phyloP scores from a whole-genome alignment of 53 echinoderm and acorn worm species.

The Echinometra lucunter region DNA sequence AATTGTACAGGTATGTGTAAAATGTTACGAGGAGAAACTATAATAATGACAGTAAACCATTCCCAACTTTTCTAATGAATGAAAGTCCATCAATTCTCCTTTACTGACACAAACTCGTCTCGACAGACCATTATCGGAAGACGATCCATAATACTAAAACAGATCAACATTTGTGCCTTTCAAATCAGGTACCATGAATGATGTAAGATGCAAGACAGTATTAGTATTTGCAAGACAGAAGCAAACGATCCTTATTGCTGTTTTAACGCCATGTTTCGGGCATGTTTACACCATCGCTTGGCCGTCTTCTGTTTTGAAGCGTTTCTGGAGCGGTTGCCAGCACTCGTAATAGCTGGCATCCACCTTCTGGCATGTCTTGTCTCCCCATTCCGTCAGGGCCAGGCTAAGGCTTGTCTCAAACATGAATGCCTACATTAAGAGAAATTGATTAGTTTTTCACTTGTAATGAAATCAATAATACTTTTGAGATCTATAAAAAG shows the following conservation, averaged over 20 bases:
- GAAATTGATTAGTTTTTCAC: not conserved
- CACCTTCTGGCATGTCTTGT: constrained; percentile 85
- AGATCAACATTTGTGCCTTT: not conserved
- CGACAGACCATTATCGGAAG: not conserved
- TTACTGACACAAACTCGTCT: not conserved
- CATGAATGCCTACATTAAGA: constrained; percentile 89
- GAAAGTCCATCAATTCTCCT: not conserved
- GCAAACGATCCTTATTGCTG: constrained; percentile 18
- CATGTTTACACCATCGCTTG: constrained; percentile 40
- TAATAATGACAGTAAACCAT: not conserved
- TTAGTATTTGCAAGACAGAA: not conserved
- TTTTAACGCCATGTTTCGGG: not conserved
- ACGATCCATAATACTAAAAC: not conserved
- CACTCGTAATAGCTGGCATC: constrained; percentile 85
- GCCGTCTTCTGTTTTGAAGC: constrained; percentile 77
- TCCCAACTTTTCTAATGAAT: not conserved
- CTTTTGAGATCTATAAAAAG: too few relatives aligned
- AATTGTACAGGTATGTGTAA: not conserved
- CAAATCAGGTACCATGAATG: not conserved
- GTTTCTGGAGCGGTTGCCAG: constrained; percentile 94
- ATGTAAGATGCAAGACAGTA: constrained; percentile 7
- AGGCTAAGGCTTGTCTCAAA: constrained; percentile 94
- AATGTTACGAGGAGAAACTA: not conserved
- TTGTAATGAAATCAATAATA: too few relatives aligned
- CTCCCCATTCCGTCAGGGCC: constrained; percentile 95